phyloP scores from a whole-genome alignment of 2,113 vertebrate species.

The Cephalopholis sonnerati region DNA sequence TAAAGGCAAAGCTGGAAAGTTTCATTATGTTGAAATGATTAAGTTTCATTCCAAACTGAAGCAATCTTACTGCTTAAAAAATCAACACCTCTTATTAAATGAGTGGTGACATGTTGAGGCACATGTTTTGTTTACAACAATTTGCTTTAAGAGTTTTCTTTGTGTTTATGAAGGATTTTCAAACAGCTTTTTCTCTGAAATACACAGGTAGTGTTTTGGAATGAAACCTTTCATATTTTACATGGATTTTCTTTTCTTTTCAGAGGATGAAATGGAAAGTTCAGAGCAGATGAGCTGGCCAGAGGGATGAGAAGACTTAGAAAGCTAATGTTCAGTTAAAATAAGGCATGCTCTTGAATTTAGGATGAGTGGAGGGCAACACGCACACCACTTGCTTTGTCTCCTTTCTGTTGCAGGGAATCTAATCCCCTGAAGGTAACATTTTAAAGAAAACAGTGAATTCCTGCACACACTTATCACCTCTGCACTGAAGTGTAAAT shows the following conservation, averaged over 20 bases:
- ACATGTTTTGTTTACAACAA: neutral
- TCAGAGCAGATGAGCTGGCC: constrained; percentile 57
- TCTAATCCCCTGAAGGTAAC: too few species aligned
- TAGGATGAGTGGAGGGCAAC: too few species aligned
- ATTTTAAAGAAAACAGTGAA: too few species aligned
- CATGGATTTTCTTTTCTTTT: constrained; percentile 10
- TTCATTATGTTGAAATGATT: constrained; percentile 18
- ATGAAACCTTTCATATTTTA: constrained; percentile 56
- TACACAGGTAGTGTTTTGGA: constrained; percentile 35
- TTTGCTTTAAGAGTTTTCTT: neutral
- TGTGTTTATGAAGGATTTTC: neutral
- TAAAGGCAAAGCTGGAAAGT: constrained; percentile 56
- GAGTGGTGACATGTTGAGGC: neutral
- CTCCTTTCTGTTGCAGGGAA: too few species aligned
- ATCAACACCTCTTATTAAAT: neutral
- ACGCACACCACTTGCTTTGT: too few species aligned
- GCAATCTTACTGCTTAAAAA: neutral
- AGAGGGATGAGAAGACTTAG: constrained; percentile 43
- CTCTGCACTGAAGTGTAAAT: too few species aligned
- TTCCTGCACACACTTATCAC: too few species aligned
- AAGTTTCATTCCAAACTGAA: constrained; percentile 66
- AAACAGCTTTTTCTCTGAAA: neutral
- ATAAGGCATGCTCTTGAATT: constrained; percentile 61
- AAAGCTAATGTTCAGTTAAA: constrained; percentile 59
- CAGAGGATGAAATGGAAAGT: constrained; percentile 38